These are phyloP conservation scores for Harpagus bidentatus DNA, from an alignment of 2,113 vertebrate species.

Conservation along the genomic window DNA sequence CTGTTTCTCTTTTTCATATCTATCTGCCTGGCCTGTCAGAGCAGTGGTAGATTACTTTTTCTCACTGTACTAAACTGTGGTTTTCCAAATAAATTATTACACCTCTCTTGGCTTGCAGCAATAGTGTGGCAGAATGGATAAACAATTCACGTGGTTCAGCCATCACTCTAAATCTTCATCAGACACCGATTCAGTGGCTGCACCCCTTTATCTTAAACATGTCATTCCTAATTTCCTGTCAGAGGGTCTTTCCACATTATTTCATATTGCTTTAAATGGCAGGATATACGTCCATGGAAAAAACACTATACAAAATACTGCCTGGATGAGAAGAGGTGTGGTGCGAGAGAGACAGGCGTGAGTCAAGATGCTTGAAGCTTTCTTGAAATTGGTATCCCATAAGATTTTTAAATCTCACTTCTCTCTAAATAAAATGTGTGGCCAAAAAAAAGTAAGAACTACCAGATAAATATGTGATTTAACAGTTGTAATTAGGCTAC, in stretches of 20 bases:
- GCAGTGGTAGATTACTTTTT: conserved; percentile 27
- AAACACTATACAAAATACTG: not conserved
- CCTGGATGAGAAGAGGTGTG: not conserved
- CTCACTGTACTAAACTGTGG: conserved; percentile 60
- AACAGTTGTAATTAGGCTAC: not conserved
- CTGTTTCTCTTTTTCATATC: conserved; percentile 61
- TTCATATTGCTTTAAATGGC: conserved; percentile 38
- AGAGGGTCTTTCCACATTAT: conserved; percentile 15
- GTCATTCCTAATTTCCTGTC: conserved; percentile 47
- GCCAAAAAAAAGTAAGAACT: not conserved
- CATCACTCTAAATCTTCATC: conserved; percentile 63
- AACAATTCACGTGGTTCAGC: conserved; percentile 35
- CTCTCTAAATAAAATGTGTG: not conserved
- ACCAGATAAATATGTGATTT: not conserved
- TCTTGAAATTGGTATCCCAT: not conserved
- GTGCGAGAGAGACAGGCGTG: not conserved
- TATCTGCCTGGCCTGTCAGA: conserved; percentile 53
- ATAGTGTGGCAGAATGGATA: conserved; percentile 42
- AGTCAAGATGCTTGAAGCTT: not conserved
- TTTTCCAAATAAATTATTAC: conserved; percentile 70
- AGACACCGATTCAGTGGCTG: conserved; percentile 9
- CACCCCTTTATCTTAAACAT: conserved; percentile 50
- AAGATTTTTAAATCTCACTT: not conserved
- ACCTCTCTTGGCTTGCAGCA: conserved; percentile 49
- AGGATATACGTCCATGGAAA: not conserved